These are phyloP conservation scores for Cranoglanis bouderius DNA, from an alignment of 2,113 vertebrate genomes.

Conservation along the genomic window DNA sequence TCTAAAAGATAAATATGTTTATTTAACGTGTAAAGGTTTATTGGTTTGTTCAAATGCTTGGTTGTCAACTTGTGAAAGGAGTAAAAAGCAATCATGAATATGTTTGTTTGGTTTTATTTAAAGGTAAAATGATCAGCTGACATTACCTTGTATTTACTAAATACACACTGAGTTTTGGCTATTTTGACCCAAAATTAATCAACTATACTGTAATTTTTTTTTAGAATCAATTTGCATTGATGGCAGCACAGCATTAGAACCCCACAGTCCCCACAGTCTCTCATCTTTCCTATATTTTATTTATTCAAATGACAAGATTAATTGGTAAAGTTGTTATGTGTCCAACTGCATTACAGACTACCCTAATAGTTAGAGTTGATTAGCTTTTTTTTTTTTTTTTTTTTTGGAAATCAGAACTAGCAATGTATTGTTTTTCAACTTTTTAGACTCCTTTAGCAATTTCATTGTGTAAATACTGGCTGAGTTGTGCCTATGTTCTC, in stretches of 20 bases:
- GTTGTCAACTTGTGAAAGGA: background rate
- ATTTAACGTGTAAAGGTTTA: background rate
- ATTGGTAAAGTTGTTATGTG: background rate
- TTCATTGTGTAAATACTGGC: too few species aligned
- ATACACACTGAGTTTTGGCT: background rate
- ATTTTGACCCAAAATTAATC: background rate
- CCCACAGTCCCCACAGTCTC: too few species aligned
- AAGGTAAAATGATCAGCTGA: too few species aligned
- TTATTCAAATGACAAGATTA: background rate
- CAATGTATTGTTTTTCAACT: too few species aligned
- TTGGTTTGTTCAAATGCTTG: background rate
- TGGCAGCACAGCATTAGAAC: too few species aligned
- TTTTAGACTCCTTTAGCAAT: too few species aligned
- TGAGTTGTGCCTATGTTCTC: too few species aligned
- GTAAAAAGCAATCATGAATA: background rate
- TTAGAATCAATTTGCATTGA: too few species aligned
- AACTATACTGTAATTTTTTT: background rate
- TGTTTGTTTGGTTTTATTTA: too few species aligned
- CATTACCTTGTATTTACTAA: background rate
- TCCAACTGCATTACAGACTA: background rate
- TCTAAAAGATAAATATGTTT: background rate
- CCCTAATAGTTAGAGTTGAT: too few species aligned
- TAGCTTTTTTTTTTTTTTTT: background rate
- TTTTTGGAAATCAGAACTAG: background rate
- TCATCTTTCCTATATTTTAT: background rate